phyloP scores from a whole-genome alignment of 2,888 invertebrate genomes.

The Drosophila niveifrons region DNA sequence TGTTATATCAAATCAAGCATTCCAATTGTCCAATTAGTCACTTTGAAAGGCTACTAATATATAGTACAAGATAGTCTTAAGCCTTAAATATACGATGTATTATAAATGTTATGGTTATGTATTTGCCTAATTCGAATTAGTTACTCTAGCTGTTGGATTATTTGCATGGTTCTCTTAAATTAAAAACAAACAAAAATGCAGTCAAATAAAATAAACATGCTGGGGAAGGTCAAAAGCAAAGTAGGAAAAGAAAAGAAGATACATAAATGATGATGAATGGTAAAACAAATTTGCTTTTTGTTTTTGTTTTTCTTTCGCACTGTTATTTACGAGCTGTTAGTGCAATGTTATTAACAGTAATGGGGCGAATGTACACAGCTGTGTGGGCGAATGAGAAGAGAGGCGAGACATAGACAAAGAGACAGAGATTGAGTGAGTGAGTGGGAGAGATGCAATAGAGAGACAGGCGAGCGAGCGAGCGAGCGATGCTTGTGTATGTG shows the following conservation, averaged over 20 bases:
- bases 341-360: conserved; percentile 66
- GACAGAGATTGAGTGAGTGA: conserved; percentile 4
- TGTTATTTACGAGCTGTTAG: conserved; percentile 74
- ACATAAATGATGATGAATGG: conserved; percentile 30
- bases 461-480: conserved; percentile 11
- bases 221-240: conserved; percentile 40
- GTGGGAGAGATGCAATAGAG: conserved; percentile 15
- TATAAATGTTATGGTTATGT: conserved; percentile 29
- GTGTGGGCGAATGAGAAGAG: conserved; percentile 18
- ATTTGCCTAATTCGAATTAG: conserved; percentile 32
- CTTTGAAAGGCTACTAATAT: conserved; percentile 10
- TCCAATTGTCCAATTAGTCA: conserved; percentile 25
- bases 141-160: conserved; percentile 9
- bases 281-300: conserved; percentile 18
- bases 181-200: conserved; percentile 40
- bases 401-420: conserved; percentile 27
- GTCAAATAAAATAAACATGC: conserved; percentile 44
- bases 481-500: conserved; percentile 29
- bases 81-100: conserved; percentile 20
- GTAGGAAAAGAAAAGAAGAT: conserved; percentile 3
- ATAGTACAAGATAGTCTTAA: conserved; percentile 11
- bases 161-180: conserved; percentile 21
- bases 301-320: conserved; percentile 7
- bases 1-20: conserved; percentile 39
- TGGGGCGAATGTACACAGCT: conserved; percentile 30